Conservation (phyloP, 2,113 vertebrate species). For the Gnathonemus echidnorhynchus region DNA sequence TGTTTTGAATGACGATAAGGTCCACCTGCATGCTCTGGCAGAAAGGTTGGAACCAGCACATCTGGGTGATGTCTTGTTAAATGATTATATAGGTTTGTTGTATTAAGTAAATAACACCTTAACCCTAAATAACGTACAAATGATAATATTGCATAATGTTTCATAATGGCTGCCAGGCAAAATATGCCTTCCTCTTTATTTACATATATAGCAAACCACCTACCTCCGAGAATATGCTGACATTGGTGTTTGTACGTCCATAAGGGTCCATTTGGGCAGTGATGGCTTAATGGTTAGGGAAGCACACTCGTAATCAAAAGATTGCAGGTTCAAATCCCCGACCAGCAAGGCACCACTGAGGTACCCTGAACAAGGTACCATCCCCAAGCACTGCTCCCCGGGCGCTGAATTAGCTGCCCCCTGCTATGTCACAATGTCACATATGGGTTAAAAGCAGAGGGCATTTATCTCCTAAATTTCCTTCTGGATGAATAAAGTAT, state of each 20-base stretch:
- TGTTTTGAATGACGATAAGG: background rate
- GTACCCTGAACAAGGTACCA: too few relatives aligned
- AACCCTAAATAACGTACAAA: background rate
- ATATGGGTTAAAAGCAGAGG: too few relatives aligned
- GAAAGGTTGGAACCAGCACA: background rate
- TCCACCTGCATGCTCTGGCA: background rate
- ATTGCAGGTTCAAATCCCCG: too few relatives aligned
- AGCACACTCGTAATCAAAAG: too few relatives aligned
- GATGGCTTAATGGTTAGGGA: too few relatives aligned
- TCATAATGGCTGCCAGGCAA: background rate
- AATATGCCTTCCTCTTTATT: background rate
- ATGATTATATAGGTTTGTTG: background rate
- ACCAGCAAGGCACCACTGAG: too few relatives aligned
- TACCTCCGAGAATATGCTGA: background rate
- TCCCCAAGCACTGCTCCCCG: too few relatives aligned
- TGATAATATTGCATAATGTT: background rate
- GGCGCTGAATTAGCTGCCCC: too few relatives aligned
- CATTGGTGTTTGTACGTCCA: too few relatives aligned
- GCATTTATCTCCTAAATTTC: too few relatives aligned
- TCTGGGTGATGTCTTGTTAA: background rate
- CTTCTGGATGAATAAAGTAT: too few relatives aligned
- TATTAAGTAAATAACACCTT: background rate
- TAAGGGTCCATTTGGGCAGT: background rate
- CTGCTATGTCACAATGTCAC: too few relatives aligned
- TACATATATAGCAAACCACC: background rate